Base-by-base conservation (phyloP, 2,113 vertebrate genomes). In the Danionella cerebrum region DNA sequence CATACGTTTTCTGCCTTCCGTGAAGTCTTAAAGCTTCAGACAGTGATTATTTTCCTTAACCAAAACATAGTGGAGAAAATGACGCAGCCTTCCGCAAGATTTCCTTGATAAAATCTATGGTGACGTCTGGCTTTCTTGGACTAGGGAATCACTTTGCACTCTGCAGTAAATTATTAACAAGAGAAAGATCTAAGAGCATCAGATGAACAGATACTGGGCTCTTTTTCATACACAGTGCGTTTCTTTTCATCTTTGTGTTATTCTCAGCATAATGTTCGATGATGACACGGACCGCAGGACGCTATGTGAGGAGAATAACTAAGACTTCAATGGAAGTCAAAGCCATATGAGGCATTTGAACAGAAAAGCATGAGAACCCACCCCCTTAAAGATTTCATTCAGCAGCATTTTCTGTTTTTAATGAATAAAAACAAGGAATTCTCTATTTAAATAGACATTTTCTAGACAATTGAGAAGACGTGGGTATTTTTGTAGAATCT, bases 131-230 rank as follows among this genome's bases (percentile, higher is more conserved):
- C 8, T 48, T 22, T 7, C n/a, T 36, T 16, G 18, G 47, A 31
- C 18, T 9, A 48, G 59, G 36, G 33, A 1, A 11, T 1, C 19
- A 39, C 19, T 57, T 24, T 24, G 53, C 19, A 21, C 27, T 35
- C 19, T n/a, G 42, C 29, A 35, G n/a, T 48, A 33, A 11, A 47
- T 63, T 47, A 63, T 63, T 63, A 19, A 63, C 35, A 22, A 63
- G 9, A 16, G 1, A 29, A 18, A 22, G 53, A 57, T 38, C 33
- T 38, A 33, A 55, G 52, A 52, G 50, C 16, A 27, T 11, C 25
- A 16, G 50, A 53, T 53, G 27, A 57, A 57, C 33, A 36, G 10
- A 35, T 57, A 2, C 13, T 19, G 38, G 31, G 6, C 18, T 54
- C 16, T 9, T 63, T 35, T n/a, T n/a, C n/a, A 22, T 63, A 33